Evolutionary conservation across 2,888 invertebrate genomes (phyloP).

Genomic region (Xestia sexstrigata): DNA sequence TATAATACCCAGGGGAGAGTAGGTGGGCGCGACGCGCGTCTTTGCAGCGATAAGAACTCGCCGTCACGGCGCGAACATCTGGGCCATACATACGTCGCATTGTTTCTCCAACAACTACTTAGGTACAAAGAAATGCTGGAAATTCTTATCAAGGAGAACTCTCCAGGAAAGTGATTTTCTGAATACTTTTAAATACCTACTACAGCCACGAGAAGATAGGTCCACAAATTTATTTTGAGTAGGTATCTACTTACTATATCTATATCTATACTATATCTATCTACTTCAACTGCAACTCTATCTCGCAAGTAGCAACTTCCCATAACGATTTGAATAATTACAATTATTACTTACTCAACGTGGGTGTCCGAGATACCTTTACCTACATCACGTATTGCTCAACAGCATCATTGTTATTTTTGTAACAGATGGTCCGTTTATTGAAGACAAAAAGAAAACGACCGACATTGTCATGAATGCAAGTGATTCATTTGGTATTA

Average conservation of each 20-base stretch:
- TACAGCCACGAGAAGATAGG: background rate
- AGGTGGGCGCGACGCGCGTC: constrained; percentile 73
- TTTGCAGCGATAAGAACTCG: constrained; percentile 74
- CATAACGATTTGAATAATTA: constrained; percentile 20
- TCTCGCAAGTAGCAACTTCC: constrained; percentile 2
- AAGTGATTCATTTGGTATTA: constrained; percentile 29
- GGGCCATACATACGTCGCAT: constrained; percentile 75
- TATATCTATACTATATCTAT: background rate
- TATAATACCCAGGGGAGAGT: constrained; percentile 59
- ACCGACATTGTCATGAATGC: constrained; percentile 20
- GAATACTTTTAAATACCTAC: background rate
- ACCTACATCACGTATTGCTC: constrained; percentile 49
- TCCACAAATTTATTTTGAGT: background rate
- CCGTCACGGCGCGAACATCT: constrained; percentile 81
- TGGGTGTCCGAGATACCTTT: constrained; percentile 50
- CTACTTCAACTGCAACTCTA: constrained; percentile 7
- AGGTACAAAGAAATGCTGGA: constrained; percentile 24
- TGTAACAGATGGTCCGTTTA: constrained; percentile 35
- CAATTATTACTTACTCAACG: constrained; percentile 24
- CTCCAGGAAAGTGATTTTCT: background rate
- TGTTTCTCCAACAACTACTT: constrained; percentile 67
- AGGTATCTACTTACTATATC: no score
- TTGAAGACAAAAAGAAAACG: constrained; percentile 16
- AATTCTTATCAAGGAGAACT: constrained; percentile 8
- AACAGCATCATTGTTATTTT: constrained; percentile 55